Conservation (phyloP, 2,113 vertebrate species). For the Chamaetylas fuelleborni region DNA sequence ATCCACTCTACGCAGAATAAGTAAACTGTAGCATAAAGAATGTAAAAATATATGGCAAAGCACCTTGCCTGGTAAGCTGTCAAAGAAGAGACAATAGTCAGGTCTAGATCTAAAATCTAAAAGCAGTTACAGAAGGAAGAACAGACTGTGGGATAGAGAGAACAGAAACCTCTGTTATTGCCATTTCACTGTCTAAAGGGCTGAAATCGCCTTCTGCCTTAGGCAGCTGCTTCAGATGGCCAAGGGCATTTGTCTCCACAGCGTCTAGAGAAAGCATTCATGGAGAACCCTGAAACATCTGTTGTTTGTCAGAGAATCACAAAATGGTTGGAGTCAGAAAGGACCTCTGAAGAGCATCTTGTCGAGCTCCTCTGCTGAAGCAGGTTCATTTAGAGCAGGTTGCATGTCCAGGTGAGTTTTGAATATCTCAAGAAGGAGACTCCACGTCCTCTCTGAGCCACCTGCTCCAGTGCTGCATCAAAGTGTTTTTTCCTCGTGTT, state of each 20-base stretch:
- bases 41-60: neutral
- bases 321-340: neutral
- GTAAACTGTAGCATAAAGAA: neutral
- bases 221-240: neutral
- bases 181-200: neutral
- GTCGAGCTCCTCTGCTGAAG: neutral
- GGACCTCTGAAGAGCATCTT: neutral
- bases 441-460: neutral
- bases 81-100: neutral
- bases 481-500: neutral
- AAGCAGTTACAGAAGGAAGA: neutral
- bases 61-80: neutral
- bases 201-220: neutral
- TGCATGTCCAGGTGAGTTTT: neutral
- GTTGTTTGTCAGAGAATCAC: neutral
- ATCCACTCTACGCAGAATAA: neutral
- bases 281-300: neutral
- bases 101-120: neutral
- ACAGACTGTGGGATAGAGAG: neutral
- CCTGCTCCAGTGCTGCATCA: neutral
- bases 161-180: neutral
- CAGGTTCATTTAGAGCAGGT: neutral
- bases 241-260: neutral
- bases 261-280: neutral
- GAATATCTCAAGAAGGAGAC: accelerated